Conservation (phyloP, 2,888 invertebrate species). For the Protodeltote pygarga region DNA sequence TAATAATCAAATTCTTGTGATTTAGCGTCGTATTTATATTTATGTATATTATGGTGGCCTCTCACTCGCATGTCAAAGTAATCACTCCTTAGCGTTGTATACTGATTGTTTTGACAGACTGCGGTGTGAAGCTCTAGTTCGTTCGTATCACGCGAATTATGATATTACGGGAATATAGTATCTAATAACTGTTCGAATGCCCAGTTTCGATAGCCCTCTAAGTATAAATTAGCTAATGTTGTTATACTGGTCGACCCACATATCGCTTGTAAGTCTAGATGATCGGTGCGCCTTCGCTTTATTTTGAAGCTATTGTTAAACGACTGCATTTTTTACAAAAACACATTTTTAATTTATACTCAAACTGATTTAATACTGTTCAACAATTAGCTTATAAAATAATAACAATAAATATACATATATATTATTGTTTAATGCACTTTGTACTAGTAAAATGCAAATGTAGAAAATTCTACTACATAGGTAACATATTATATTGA, state of each 20-base stretch:
- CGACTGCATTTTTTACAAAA: slow-evolving; percentile 64
- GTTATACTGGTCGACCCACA: slow-evolving; percentile 47
- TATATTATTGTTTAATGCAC: slow-evolving; percentile 69
- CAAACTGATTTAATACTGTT: slow-evolving; percentile 49
- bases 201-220: slow-evolving; percentile 20
- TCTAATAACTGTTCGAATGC: slow-evolving; percentile 9
- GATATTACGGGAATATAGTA: slow-evolving; percentile 16
- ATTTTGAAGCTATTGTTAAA: slow-evolving; percentile 55
- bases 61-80: slow-evolving; percentile 29
- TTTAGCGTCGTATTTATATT: slow-evolving; percentile 67
- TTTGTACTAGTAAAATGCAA: slow-evolving; percentile 64
- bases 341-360: slow-evolving; percentile 45
- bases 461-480: slow-evolving; percentile 53
- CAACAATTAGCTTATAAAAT: slow-evolving; percentile 46
- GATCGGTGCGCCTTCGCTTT: slow-evolving; percentile 40
- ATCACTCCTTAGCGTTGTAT: slow-evolving; percentile 27
- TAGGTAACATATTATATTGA: slow-evolving; percentile 64
- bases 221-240: slow-evolving; percentile 28
- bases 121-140: slow-evolving; percentile 17
- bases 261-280: slow-evolving; percentile 53
- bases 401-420: slow-evolving; percentile 40
- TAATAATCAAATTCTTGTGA: slow-evolving; percentile 68
- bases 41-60: slow-evolving; percentile 30
- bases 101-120: slow-evolving; percentile 25
- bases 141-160: slow-evolving; percentile 22